Base-by-base conservation (phyloP, 2,888 invertebrate genomes). In the Abscondita cerata region DNA sequence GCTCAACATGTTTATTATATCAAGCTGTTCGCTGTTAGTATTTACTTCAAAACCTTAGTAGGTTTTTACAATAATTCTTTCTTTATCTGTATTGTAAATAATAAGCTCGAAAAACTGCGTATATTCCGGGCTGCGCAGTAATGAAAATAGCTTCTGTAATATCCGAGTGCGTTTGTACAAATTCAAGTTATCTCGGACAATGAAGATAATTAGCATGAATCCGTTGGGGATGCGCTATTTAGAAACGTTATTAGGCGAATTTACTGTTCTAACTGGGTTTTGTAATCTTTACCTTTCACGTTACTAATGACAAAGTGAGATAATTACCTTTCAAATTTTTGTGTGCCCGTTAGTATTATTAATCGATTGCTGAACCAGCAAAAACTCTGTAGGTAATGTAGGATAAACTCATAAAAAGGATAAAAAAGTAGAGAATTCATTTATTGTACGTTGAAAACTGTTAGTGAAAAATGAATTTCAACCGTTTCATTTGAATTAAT, bases 101-200 rank as follows among this genome's bases (percentile, higher is more conserved):
- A 63, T 63, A 58, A 66, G 63, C 67, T 62, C 63, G 63, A 61
- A 62, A 64, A 69, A 64, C 62, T 56, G 53, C 66, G 63, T 67
- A 66, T 63, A 63, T 64, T 65, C 64, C 56, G 64, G 65, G 63
- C 66, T 62, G 66, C 57, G 66, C 25, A 6, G 25, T 55, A 64
- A 64, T 62, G 59, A 64, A 66, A 66, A 64, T 58, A 62, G 59
- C 61, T 64, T 61, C 52, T 58, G 52, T 69, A 68, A 68, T 67
- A 68, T 66, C 69, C 56, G 60, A 55, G 67, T 63, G 69, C 65
- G 65, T 65, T 66, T 54, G 58, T 64, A 60, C 64, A 66, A 69
- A 69, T 68, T 69, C 64, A 65, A 66, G 65, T 65, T 68, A 67
- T 65, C 67, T 67, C 66, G 60, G 59, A 57, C 68, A 65, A 68